Evolutionary conservation across 2,888 invertebrate species (phyloP).

Genomic region (Hirtodrosophila trivittata): DNA sequence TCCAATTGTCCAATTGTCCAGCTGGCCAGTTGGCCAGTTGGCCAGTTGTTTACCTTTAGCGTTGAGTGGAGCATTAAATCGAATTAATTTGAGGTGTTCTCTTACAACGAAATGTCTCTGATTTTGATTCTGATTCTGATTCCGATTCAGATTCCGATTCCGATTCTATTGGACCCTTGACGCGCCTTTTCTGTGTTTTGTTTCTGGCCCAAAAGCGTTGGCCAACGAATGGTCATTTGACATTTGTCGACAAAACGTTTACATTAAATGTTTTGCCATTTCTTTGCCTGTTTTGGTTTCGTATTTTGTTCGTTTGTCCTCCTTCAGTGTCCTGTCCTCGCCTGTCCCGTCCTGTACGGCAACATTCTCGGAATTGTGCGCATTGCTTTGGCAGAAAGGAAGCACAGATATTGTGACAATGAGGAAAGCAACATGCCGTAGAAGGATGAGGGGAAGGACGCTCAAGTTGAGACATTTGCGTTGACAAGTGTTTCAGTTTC

Average conservation of each 20-base stretch:
- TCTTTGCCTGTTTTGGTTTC: conserved; percentile 52
- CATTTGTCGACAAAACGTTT: conserved; percentile 79
- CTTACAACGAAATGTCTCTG: conserved; percentile 7
- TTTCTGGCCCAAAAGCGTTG: conserved; percentile 24
- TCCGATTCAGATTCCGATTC: not conserved
- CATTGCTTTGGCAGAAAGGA: conserved; percentile 52
- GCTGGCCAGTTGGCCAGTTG: conserved; percentile 10
- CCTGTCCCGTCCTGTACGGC: conserved; percentile 53
- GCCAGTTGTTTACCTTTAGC: conserved; percentile 40
- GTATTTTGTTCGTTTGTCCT: conserved; percentile 4
- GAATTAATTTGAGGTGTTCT: conserved; percentile 71
- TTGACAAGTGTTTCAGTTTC: conserved; percentile 67
- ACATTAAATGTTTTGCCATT: conserved; percentile 76
- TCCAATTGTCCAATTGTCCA: not conserved
- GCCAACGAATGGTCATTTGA: conserved; percentile 69
- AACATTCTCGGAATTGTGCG: conserved; percentile 68
- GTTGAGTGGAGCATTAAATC: conserved; percentile 70
- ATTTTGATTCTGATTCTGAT: conserved; percentile 7
- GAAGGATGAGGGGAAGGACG: conserved; percentile 13
- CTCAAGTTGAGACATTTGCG: conserved; percentile 73
- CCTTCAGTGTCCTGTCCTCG: conserved; percentile 15
- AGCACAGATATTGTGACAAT: conserved; percentile 47
- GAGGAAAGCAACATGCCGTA: conserved; percentile 5
- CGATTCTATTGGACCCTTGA: conserved; percentile 16
- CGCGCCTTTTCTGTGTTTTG: conserved; percentile 57